Evolutionary conservation across 2,113 vertebrate genomes (phyloP), one percentile per base, ranked within the genome.

Genomic region (Solea solea): DNA sequence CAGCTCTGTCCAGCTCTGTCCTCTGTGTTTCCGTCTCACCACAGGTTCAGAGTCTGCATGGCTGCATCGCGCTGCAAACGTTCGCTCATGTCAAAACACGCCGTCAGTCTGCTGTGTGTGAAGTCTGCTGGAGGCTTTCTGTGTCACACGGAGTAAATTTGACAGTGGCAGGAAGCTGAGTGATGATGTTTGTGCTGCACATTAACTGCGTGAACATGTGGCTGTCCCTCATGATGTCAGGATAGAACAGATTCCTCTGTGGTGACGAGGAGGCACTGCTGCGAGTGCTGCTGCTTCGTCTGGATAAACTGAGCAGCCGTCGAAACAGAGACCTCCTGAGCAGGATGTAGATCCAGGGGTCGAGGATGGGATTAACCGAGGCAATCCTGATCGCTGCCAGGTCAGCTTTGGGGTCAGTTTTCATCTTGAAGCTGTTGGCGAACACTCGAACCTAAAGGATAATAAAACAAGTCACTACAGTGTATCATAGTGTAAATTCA

Each of bases 341-440:
- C 12, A 99, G 95, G 80, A 99, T 99, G 75, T 99, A 99, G 81
- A 98, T 92, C 97, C 97, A 99, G 0, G 97, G 97, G 82, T 99
- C 97, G 39, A 99, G 91, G 78, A 99, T 99, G 64, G 97, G 96
- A 86, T 99, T 99, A 41, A 96, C 94, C 0, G 97, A 88, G 9
- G 98, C 98, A 2, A 96, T 96, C 11, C 97, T 94, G 85, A 99
- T 98, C 49, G 98, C 97, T 65, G 95, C 84, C 76, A 98, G 82
- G 67, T 99, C 97, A 1, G 95, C 86, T 21, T 21, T 15, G 1
- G 21, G 91, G 81, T 98, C 94, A 10, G 92, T 85, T 14, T 69
- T 80, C 58, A 92, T 13, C 1, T 92, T 72, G 91, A 88, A 95
- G 78, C 95, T 92, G 82, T 99, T 98, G 69, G 96, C 87, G 0